Evolutionary conservation across 2,797 vertebrate genomes (phyloP).

Genomic region (Intellagama lesueurii): DNA sequence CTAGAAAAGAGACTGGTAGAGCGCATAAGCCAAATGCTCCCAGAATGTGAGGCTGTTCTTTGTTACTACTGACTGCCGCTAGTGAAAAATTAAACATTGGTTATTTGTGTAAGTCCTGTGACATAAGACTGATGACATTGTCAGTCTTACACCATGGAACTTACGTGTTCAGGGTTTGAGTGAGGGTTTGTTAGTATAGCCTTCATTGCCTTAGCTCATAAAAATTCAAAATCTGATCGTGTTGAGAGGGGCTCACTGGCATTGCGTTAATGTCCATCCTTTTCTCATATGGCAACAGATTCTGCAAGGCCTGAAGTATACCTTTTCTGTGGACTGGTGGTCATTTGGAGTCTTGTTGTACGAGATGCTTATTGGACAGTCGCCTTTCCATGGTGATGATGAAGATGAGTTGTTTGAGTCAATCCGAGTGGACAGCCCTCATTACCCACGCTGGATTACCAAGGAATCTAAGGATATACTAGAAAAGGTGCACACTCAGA

Average conservation of each 20-base stretch:
- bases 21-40: neutral
- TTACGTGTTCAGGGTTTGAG: too few species aligned
- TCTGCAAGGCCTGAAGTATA: conserved; percentile 91
- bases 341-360: conserved; percentile 98
- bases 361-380: conserved; percentile 98
- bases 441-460: conserved; percentile 95
- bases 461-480: conserved; percentile 92
- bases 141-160: too few species aligned
- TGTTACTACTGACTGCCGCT: neutral
- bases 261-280: neutral
- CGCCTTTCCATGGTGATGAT: conserved; percentile 96
- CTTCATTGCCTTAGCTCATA: neutral
- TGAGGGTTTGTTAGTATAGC: neutral
- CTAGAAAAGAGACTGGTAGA: neutral
- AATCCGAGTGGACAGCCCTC: conserved; percentile 90
- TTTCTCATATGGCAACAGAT: conserved; percentile 79
- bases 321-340: conserved; percentile 99
- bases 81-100: neutral
- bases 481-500: conserved; percentile 83
- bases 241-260: neutral
- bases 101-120: too few species aligned
- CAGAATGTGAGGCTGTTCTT: neutral
- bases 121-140: too few species aligned
- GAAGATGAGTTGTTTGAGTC: conserved; percentile 97
- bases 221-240: neutral